Conservation (phyloP, 2,888 invertebrate genomes). For the Zhuqinia jingwanae region DNA sequence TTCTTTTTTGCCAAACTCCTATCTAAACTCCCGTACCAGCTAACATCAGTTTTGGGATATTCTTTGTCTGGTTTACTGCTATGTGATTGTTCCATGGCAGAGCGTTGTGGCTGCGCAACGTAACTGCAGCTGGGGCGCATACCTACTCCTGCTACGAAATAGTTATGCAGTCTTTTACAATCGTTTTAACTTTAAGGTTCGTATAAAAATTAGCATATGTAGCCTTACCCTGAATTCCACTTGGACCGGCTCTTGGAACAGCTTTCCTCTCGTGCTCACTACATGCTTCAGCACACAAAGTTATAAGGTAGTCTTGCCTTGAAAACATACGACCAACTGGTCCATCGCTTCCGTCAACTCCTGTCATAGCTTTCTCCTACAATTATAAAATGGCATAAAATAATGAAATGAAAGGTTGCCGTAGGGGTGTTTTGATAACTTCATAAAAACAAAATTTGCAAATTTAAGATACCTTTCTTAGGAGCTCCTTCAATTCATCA, state of each 20-base stretch:
- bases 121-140: slow-evolving; percentile 20
- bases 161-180: too few relatives aligned
- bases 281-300: slow-evolving; percentile 62
- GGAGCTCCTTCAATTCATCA: slow-evolving; percentile 59
- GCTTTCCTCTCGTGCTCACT: slow-evolving; percentile 40
- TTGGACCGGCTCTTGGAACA: not conserved
- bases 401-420: too few relatives aligned
- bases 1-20: slow-evolving; percentile 80
- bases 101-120: not conserved
- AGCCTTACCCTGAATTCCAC: too few relatives aligned
- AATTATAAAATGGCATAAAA: not conserved
- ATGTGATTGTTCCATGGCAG: slow-evolving; percentile 8
- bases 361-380: slow-evolving; percentile 58
- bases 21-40: slow-evolving; percentile 84
- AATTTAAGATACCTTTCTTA: slow-evolving; percentile 57
- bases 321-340: slow-evolving; percentile 55
- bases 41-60: slow-evolving; percentile 44
- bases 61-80: slow-evolving; percentile 24
- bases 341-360: slow-evolving; percentile 30
- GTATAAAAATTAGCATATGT: too few relatives aligned
- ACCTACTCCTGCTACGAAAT: not conserved
- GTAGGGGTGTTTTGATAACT: too few relatives aligned
- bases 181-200: too few relatives aligned
- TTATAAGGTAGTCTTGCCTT: slow-evolving; percentile 63
- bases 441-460: too few relatives aligned